phyloP scores from a whole-genome alignment of 2,113 vertebrate species.

The Strigops habroptila region DNA sequence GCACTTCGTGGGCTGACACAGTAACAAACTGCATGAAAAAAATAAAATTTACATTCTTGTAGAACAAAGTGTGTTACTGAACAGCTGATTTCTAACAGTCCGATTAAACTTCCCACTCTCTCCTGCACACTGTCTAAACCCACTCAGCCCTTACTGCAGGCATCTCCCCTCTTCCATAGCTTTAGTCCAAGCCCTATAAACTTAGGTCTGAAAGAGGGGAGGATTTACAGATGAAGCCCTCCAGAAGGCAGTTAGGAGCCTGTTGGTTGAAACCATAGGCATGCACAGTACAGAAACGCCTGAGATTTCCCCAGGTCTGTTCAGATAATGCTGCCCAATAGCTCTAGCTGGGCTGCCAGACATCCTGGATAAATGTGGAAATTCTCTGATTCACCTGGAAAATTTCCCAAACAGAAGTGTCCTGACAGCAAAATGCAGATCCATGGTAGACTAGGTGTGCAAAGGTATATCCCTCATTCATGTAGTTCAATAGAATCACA shows the following conservation, averaged over 20 bases:
- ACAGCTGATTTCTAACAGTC: not conserved
- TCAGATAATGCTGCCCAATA: not conserved
- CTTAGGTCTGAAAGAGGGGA: not conserved
- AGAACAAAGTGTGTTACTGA: not conserved
- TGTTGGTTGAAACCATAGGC: not conserved
- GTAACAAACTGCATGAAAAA: not conserved
- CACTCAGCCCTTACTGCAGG: not conserved
- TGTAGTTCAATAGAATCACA: not conserved
- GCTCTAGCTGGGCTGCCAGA: not conserved
- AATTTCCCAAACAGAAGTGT: not conserved
- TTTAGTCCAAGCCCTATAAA: not conserved
- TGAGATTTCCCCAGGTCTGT: not conserved
- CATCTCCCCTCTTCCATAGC: not conserved
- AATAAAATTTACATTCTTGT: not conserved
- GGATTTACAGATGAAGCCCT: not conserved
- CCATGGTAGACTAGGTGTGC: not conserved
- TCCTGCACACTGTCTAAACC: not conserved
- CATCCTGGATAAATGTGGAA: not conserved
- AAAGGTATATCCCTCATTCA: too few species aligned
- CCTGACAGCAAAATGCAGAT: not conserved
- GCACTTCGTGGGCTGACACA: not conserved
- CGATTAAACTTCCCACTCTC: not conserved
- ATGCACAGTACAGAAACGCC: rapidly evolving
- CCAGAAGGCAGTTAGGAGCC: not conserved
- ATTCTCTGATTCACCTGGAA: too few species aligned